Evolutionary conservation across 2,797 vertebrate genomes (phyloP).

Genomic region (Atherinosoma microstoma): DNA sequence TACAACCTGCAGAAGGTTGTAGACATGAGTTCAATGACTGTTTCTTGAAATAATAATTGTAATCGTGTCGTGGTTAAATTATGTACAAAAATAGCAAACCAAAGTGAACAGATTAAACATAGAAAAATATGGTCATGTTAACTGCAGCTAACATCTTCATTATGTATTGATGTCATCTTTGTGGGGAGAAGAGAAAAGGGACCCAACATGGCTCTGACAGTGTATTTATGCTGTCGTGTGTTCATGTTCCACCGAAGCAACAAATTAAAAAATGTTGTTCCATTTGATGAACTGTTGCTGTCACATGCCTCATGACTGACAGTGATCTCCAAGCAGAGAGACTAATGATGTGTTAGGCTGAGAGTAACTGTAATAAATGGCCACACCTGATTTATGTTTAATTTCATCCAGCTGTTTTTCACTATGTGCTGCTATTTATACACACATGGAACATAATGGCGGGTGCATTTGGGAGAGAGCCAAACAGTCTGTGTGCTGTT

Average conservation of each 20-base stretch:
- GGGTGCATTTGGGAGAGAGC: not conserved
- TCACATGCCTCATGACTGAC: not conserved
- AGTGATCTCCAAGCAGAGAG: not conserved
- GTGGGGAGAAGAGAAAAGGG: not conserved
- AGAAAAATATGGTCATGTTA: not conserved
- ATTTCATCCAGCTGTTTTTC: not conserved
- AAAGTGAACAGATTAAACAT: not conserved
- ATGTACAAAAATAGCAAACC: not conserved
- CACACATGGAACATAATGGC: not conserved
- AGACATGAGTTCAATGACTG: not conserved
- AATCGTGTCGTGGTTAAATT: not conserved
- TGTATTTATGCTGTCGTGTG: not conserved
- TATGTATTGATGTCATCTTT: not conserved
- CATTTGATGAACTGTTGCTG: not conserved
- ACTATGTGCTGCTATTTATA: slow-evolving; percentile 1
- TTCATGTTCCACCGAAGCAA: not conserved
- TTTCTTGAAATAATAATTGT: not conserved
- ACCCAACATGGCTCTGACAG: not conserved
- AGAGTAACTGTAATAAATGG: not conserved
- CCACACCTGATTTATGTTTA: slow-evolving; percentile 3
- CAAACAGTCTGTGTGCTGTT: not conserved
- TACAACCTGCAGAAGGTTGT: slow-evolving; percentile 77
- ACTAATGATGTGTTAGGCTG: not conserved
- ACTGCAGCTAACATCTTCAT: not conserved
- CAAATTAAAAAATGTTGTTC: not conserved